Base-by-base conservation (phyloP, 2,113 vertebrate genomes). In the Hylia prasina region DNA sequence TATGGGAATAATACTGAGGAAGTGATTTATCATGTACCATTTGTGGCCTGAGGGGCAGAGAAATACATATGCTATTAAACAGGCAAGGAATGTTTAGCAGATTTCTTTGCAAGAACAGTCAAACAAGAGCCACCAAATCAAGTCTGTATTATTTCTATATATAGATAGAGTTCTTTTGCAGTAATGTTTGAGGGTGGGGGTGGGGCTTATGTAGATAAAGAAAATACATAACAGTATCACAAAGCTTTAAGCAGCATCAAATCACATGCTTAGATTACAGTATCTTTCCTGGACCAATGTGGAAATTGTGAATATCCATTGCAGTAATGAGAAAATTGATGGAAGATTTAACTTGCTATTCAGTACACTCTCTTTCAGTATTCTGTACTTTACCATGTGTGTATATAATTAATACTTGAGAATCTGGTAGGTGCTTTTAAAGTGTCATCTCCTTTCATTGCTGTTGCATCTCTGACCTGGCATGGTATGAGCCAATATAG, bases 121-220 rank as follows among this genome's bases (percentile, higher is more conserved):
- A 97, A 96, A 92, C 57, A 89, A 61, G 94, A 96, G 87, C 91
- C 96, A 96, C 89, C 79, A 90, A 96, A 94, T 93, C 65, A 96
- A 96, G 85, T 94, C 84, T 97, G 45, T 97, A 57, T 69, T 93
- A 60, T 82, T 97, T 97, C 96, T 82, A 14, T 95, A 85, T 84
- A 42, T 95, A 95, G 91, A 47, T 72, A 84, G 30, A 73, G 82
- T 81, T 96, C 13, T 91, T 95, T 88, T 77, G 50, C 92, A 93
- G 76, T 92, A 70, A 84, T 89, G 42, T 77, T 48, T 58, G 57
- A 60, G 90, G 68, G 22, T 53, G 57, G 80, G 47, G 6, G 28
- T 54, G 58, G 80, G 48, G 6, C 19, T 91, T 73, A 92, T 94
- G 92, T 97, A 93, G 82, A 80, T 96, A 87, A 91, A 94, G 90